These are phyloP conservation scores for Drosophila pachea DNA, from an alignment of 1,140 invertebrate species.

Conservation along the genomic window DNA sequence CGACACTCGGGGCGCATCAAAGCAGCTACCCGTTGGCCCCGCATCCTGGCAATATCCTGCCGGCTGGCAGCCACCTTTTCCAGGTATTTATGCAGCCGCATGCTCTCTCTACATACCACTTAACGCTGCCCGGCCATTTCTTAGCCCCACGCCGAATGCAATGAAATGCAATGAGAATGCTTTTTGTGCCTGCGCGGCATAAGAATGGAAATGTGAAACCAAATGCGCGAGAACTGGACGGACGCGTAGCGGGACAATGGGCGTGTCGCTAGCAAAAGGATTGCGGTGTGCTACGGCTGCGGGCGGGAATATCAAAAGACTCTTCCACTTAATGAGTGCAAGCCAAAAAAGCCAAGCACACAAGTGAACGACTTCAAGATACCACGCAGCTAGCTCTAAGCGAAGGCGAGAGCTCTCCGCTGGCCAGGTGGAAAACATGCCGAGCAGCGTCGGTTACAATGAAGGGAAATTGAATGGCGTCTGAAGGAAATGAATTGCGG, in stretches of 20 bases:
- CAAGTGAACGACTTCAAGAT: background rate
- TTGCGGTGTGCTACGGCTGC: background rate
- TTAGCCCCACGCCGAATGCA: constrained; percentile 8
- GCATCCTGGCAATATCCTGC: constrained; percentile 21
- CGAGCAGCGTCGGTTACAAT: background rate
- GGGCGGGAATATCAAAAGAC: background rate
- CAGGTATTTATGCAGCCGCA: constrained; percentile 13
- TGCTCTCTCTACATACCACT: constrained; percentile 5
- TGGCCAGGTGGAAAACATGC: background rate
- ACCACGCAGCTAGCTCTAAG: background rate
- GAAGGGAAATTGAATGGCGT: background rate
- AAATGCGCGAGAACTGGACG: background rate
- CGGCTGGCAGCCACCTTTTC: constrained; percentile 24
- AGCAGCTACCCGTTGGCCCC: background rate
- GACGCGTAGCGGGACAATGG: background rate
- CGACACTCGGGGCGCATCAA: constrained; percentile 1
- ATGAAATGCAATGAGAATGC: constrained; percentile 27
- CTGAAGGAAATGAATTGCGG: background rate
- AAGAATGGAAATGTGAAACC: background rate
- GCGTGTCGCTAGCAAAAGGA: background rate
- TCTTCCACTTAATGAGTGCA: background rate
- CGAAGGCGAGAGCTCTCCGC: background rate
- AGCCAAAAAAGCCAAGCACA: background rate
- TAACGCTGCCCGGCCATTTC: background rate
- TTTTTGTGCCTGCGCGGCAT: background rate